These are phyloP conservation scores for Shinisaurus crocodilurus DNA, from an alignment of 2,113 vertebrate genomes.

Conservation along the genomic window DNA sequence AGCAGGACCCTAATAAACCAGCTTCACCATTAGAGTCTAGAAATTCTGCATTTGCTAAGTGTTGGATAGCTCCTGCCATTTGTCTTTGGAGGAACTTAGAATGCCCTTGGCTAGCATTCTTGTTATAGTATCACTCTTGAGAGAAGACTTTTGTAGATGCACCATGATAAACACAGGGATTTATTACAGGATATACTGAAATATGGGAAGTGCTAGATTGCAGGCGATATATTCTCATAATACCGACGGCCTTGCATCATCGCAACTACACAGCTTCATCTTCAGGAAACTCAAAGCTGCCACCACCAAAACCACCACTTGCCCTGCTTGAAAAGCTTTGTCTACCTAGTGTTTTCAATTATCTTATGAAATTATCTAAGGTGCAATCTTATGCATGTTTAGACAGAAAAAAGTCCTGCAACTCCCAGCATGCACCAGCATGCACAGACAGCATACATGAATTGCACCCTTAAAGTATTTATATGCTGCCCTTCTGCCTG, in stretches of 20 bases:
- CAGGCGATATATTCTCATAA: not conserved
- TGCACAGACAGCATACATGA: too few species aligned
- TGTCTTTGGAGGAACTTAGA: not conserved
- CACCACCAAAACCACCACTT: not conserved
- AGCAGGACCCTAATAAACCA: conserved; percentile 61
- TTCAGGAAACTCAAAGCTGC: not conserved
- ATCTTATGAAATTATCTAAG: not conserved
- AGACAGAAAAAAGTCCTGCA: too few species aligned
- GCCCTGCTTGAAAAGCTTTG: not conserved
- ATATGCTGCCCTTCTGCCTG: not conserved
- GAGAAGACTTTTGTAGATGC: conserved; percentile 12
- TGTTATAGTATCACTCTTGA: not conserved
- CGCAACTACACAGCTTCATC: not conserved
- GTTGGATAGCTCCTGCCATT: conserved; percentile 22
- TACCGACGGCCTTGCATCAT: not conserved
- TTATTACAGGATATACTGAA: not conserved
- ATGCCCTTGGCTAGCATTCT: conserved; percentile 5
- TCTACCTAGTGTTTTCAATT: not conserved
- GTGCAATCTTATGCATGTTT: too few species aligned
- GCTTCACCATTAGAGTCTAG: conserved; percentile 42
- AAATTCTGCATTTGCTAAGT: conserved; percentile 34
- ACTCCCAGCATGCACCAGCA: too few species aligned
- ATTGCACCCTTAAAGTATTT: not conserved
- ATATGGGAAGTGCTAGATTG: not conserved
- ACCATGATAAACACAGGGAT: not conserved